Evolutionary conservation across 1,140 invertebrate species (phyloP).

Genomic region (Drosophila mauritiana): DNA sequence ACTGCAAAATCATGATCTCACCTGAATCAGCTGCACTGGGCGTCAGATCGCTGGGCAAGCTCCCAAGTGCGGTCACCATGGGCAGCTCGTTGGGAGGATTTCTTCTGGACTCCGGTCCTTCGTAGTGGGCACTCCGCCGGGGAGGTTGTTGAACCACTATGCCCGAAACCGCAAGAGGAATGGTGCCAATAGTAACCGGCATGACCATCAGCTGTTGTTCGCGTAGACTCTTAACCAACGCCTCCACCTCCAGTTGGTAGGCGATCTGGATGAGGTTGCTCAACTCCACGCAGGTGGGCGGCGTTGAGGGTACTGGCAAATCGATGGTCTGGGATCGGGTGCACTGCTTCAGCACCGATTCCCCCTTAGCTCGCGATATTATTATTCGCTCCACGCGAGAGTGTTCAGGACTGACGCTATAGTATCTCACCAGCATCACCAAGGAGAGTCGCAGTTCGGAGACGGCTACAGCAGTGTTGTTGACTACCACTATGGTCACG

Average conservation of each 20-base stretch:
- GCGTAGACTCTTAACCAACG: constrained; percentile 80
- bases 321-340: constrained; percentile 68
- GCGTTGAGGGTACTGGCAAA: constrained; percentile 88
- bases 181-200: constrained; percentile 86
- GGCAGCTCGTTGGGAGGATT: constrained; percentile 49
- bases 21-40: constrained; percentile 44
- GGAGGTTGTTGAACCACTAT: constrained; percentile 71
- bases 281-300: constrained; percentile 88
- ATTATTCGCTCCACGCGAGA: constrained; percentile 86
- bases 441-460: constrained; percentile 85
- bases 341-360: constrained; percentile 85
- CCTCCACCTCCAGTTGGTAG: constrained; percentile 88
- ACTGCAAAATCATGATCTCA: constrained; percentile 33
- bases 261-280: constrained; percentile 88
- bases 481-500: constrained; percentile 68
- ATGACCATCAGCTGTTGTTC: constrained; percentile 85
- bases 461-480: constrained; percentile 85
- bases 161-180: constrained; percentile 82
- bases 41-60: constrained; percentile 29
- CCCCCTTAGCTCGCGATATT: constrained; percentile 85
- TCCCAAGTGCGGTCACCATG: constrained; percentile 47
- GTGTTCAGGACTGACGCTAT: constrained; percentile 85
- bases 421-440: constrained; percentile 84
- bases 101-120: constrained; percentile 23
- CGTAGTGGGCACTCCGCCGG: constrained; percentile 58